Conservation (phyloP, 2,888 invertebrate genomes). For the Lissonota sp. region DNA sequence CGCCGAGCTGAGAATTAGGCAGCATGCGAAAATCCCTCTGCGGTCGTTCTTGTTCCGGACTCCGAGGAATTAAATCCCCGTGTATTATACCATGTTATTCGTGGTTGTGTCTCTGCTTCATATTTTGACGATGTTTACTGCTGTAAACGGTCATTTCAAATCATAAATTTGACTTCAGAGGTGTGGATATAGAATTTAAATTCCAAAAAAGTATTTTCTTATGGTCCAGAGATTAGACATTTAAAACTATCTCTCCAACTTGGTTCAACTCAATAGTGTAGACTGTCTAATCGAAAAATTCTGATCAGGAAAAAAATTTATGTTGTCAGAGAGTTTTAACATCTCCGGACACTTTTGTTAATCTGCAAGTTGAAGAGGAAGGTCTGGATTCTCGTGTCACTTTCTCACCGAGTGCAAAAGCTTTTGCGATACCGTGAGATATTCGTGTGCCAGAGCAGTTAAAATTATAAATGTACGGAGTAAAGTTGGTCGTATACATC, state of each 20-base stretch:
- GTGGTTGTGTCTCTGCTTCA: neutral
- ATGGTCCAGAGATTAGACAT: too few relatives aligned
- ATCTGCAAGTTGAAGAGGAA: slow-evolving; percentile 20
- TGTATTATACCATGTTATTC: neutral
- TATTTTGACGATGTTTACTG: neutral
- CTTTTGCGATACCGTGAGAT: slow-evolving; percentile 10
- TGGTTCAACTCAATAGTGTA: too few relatives aligned
- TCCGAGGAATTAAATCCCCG: slow-evolving; percentile 63
- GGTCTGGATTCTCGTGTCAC: slow-evolving; percentile 11
- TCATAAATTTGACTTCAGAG: slow-evolving; percentile 47
- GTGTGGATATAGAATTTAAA: too few relatives aligned
- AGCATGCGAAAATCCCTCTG: slow-evolving; percentile 68
- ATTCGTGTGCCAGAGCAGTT: slow-evolving; percentile 7
- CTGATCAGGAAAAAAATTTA: slow-evolving; percentile 19
- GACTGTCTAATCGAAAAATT: neutral
- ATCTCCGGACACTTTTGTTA: slow-evolving; percentile 6
- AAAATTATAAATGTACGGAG: slow-evolving; percentile 5
- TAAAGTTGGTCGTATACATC: neutral
- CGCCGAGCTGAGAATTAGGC: slow-evolving; percentile 68
- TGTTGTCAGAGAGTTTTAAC: slow-evolving; percentile 14
- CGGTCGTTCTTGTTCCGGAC: slow-evolving; percentile 59
- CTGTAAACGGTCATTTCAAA: slow-evolving; percentile 46
- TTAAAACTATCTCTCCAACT: too few relatives aligned
- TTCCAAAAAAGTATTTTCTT: too few relatives aligned
- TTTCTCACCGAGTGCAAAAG: neutral